These are phyloP conservation scores for Nephotettix cincticeps DNA, from an alignment of 1,140 invertebrate species.

Conservation along the genomic window DNA sequence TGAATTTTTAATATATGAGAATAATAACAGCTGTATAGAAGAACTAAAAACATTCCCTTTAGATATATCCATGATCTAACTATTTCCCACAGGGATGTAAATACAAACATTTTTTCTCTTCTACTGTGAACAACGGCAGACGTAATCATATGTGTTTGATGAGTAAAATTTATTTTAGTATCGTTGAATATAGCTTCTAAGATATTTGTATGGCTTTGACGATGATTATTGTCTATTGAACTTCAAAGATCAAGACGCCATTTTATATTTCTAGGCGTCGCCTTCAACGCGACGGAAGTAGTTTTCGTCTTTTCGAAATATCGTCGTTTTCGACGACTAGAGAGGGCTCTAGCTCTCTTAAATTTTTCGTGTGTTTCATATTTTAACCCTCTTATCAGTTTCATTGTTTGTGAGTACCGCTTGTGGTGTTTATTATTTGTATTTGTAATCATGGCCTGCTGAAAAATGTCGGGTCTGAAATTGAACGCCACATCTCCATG, in stretches of 20 bases:
- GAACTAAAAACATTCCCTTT: no score
- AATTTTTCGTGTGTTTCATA: conserved; percentile 40
- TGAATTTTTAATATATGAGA: no score
- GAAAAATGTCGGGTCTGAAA: conserved; percentile 68
- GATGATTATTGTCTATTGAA: no score
- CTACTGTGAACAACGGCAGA: no score
- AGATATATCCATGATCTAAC: no score
- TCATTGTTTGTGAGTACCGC: conserved; percentile 31
- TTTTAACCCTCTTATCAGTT: conserved; percentile 39
- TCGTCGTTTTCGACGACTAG: conserved; percentile 66
- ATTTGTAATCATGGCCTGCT: conserved; percentile 74
- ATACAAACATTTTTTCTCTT: no score
- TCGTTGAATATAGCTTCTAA: no score
- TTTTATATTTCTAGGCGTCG: conserved; percentile 52
- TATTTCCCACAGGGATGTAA: no score
- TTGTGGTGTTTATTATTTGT: conserved; percentile 51
- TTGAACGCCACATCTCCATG: conserved; percentile 63
- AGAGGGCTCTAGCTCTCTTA: conserved; percentile 55
- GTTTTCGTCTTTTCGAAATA: conserved; percentile 46
- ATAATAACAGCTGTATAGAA: no score
- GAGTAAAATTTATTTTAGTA: no score
- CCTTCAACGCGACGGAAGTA: conserved; percentile 63
- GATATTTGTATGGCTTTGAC: no score
- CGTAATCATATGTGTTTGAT: no score
- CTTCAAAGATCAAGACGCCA: conserved; percentile 6